Evolutionary conservation across 2,888 invertebrate species (phyloP).

Genomic region (Scrobipalpa atriplicella): DNA sequence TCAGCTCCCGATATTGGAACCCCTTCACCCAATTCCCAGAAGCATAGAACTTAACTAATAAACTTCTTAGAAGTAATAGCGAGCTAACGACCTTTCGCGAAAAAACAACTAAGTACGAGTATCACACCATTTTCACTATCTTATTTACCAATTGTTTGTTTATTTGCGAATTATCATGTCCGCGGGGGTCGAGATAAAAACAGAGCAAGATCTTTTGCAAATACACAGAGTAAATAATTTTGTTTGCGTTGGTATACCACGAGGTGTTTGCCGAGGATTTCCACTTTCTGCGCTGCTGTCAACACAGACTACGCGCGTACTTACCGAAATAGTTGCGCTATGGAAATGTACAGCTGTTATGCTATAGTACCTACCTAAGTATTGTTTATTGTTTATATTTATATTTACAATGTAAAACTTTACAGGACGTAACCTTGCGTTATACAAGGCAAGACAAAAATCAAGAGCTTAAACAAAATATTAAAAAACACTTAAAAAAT

Average conservation of each 20-base stretch:
- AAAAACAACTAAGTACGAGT: not conserved
- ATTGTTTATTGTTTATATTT: no score
- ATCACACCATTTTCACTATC: not conserved
- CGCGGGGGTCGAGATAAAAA: conserved; percentile 23
- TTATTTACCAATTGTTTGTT: not conserved
- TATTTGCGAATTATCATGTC: conserved; percentile 10
- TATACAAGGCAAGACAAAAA: no score
- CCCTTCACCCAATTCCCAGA: no score
- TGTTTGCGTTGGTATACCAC: not conserved
- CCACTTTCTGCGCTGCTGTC: conserved; percentile 4
- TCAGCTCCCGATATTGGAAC: no score
- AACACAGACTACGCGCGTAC: not conserved
- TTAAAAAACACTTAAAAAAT: no score
- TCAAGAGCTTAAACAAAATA: no score
- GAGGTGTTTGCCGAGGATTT: not conserved
- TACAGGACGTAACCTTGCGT: no score
- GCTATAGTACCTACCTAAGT: not conserved
- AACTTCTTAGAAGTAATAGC: not conserved
- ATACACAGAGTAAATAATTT: not conserved
- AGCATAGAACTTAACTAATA: no score
- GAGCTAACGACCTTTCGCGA: conserved; percentile 5
- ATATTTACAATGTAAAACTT: no score
- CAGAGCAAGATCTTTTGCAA: not conserved
- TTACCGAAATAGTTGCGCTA: no score
- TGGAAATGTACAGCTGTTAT: no score